phyloP scores from a whole-genome alignment of 23 tunicate species.

The Phallusia fumigata region DNA sequence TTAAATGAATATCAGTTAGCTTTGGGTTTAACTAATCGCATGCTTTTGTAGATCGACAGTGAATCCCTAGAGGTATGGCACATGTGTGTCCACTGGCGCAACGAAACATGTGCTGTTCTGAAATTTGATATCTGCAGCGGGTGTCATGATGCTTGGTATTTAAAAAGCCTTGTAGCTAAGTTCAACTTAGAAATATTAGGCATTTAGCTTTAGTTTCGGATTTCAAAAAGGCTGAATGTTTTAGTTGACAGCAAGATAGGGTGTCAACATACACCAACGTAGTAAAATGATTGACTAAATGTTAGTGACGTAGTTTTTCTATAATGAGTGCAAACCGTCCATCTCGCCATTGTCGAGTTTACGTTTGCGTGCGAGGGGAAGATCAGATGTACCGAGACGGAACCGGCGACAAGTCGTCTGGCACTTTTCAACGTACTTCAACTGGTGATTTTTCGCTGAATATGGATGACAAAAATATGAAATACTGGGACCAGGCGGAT shows the following conservation, averaged over 20 bases:
- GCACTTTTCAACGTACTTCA: no score
- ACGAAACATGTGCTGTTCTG: background rate
- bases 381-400: background rate
- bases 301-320: background rate
- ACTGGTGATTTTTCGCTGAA: background rate
- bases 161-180: no score
- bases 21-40: background rate
- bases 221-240: no score
- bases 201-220: no score
- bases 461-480: background rate
- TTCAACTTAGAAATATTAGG: no score
- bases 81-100: conserved; percentile 8
- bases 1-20: no score
- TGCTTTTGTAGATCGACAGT: background rate
- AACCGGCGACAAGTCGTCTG: no score
- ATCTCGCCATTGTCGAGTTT: background rate
- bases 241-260: no score
- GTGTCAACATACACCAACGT: no score
- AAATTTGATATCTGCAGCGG: background rate
- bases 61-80: background rate
- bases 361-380: conserved; percentile 5
- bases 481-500: no score
- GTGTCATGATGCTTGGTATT: no score
- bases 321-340: background rate
- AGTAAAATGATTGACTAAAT: no score